Base-by-base conservation (phyloP, 1,140 invertebrate species). In the Idris sp. region DNA sequence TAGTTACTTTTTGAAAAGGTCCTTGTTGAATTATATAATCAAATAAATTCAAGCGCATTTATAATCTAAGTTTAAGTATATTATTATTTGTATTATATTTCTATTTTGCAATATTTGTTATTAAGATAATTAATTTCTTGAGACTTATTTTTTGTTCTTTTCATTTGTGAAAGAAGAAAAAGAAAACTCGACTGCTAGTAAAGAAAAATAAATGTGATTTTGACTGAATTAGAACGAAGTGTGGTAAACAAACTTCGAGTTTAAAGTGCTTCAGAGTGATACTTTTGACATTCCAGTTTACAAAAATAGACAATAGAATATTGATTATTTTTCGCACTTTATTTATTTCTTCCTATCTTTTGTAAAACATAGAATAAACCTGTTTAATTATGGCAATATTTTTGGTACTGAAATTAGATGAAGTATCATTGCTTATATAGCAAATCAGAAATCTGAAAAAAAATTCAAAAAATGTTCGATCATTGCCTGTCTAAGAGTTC, bases 401-500 rank as follows among this genome's bases (percentile, higher is more conserved):
- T 61, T 48, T 38, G 0, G 19, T 25, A 31, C 11, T 40, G 11
- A 48, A 30, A 31, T 28, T 38, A 49, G 14, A 40, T 7, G 15
- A 26, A 3, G 16, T 44, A 49, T 14, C 11, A 31, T 4, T 33
- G 25, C 15, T 38, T 48, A 9, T 53, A n/a, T n/a, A n/a, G n/a
- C n/a, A n/a, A n/a, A n/a, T n/a, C n/a, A 46, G 19, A 25, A 44
- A 10, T 33, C 46, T 10, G 28, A 28, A 46, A 46, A 25, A 46
- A 53, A 44, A 36, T 13, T 19, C 4, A 4, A 35, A 33, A 44
- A 43, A 13, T 54, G 61, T 65, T 65, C 61, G 61, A 65, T 65
- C 49, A 46, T 65, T 54, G 61, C 61, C 59, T 64, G 41, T 65
- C 40, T 46, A 38, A 54, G 61, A 65, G 61, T 65, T 65, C 61